Conservation (phyloP, 2,113 vertebrate genomes). For the Alouatta palliata region DNA sequence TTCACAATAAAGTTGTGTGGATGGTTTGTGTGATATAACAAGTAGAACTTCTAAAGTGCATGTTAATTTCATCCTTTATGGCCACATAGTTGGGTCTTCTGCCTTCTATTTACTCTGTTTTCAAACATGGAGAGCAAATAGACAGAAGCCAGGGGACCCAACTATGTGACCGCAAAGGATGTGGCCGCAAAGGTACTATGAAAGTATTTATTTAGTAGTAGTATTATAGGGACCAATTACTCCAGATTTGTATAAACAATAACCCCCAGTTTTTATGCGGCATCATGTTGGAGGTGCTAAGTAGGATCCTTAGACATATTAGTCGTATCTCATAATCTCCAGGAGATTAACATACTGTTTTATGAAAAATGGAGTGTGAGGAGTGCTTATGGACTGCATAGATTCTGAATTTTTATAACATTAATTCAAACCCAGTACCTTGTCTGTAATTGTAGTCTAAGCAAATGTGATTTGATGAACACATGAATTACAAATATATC, state of each 20-base stretch:
- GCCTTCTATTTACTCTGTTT: not conserved
- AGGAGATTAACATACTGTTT: conserved; percentile 37
- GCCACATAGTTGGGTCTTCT: not conserved
- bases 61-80: not conserved
- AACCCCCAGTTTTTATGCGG: conserved; percentile 49
- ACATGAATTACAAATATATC: not conserved
- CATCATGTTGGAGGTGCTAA: conserved; percentile 38
- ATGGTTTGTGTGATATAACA: not conserved
- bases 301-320: conserved; percentile 45
- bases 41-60: not conserved
- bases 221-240: conserved; percentile 48
- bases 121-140: too few species aligned
- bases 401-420: conserved; percentile 24
- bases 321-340: conserved; percentile 50
- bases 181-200: not conserved
- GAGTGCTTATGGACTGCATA: not conserved
- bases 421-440: not conserved
- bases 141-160: too few species aligned
- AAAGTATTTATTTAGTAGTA: conserved; percentile 48
- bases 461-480: not conserved
- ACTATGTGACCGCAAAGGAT: too few species aligned
- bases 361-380: conserved; percentile 11
- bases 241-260: conserved; percentile 40
- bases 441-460: not conserved
- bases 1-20: not conserved